Base-by-base conservation (phyloP, 2,888 invertebrate genomes). In the Pseudolycoriella hygida region DNA sequence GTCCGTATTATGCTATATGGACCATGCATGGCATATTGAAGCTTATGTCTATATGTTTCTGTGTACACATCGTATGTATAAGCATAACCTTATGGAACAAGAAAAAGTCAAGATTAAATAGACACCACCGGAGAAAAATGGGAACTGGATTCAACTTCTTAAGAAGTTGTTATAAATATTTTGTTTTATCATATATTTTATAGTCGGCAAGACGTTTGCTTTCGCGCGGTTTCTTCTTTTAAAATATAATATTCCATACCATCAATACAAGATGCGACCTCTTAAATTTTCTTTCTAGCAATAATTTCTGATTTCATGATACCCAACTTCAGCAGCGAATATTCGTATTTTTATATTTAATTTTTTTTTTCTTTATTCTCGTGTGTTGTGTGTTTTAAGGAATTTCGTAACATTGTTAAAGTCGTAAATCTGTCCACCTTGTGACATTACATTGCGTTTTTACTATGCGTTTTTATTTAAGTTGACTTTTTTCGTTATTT, bases 361-460 rank as follows among this genome's bases (percentile, higher is more conserved):
- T 6, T 8, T 6, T 25, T 25, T 25, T 25, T 25, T 25, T 25
- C 8, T 6, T 25, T 25, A 25, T 25, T 25, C 25, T 25, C 8
- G 25, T 25, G 25, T 25, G 25, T 25, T 25, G 25, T 25, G 25
- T 25, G 25, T 25, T 25, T 25, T 25, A 25, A 25, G 15, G 34
- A 34, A 34, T 34, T 34, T 34, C 34, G 34, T 34, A 34, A 34
- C 34, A 34, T 14, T 34, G 34, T 34, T 34, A 14, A 34, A 14
- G 34, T 34, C 34, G 34, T 34, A 34, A 34, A 34, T 34, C 34
- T 34, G 34, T 34, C 34, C 34, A 34, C 34, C 34, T 34, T 34
- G 34, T 34, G 34, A 14, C 25, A 25, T 25, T 25, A 25, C 25
- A 25, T 25, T 25, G 25, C 25, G 25, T 25, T 25, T 25, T 25